phyloP scores from a whole-genome alignment of 2,113 vertebrate species.

The Xerus inauris region DNA sequence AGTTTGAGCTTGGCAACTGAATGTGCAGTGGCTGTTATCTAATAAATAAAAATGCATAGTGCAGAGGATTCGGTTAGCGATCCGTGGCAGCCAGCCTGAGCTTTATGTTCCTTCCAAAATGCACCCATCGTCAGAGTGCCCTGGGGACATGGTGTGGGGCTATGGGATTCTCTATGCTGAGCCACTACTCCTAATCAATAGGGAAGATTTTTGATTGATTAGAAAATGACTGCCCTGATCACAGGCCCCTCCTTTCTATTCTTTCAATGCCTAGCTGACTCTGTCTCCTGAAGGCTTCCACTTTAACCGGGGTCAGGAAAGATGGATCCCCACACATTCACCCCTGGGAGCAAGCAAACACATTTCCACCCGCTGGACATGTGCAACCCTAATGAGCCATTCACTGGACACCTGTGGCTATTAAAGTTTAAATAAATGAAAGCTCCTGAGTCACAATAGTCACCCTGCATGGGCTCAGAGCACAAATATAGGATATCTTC shows the following conservation, averaged over 20 bases:
- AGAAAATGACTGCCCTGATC: accelerated
- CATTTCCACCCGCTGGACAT: too few relatives aligned
- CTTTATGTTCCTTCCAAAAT: neutral
- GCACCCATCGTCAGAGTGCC: accelerated
- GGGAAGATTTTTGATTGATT: neutral
- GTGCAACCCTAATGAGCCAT: accelerated
- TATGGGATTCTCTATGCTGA: neutral
- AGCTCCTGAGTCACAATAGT: too few relatives aligned
- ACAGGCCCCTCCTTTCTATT: neutral
- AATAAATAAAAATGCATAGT: neutral
- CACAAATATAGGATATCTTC: neutral
- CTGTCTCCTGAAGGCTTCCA: neutral
- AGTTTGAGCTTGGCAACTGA: neutral
- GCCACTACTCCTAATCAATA: accelerated
- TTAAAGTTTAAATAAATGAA: neutral
- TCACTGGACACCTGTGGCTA: neutral
- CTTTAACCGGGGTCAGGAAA: neutral
- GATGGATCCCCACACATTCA: too few relatives aligned
- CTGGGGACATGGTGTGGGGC: neutral
- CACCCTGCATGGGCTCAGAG: neutral
- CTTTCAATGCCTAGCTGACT: too few relatives aligned
- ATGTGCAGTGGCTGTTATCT: neutral
- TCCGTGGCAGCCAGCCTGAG: neutral
- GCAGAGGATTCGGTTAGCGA: neutral
- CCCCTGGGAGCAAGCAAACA: too few relatives aligned